Evolutionary conservation across 2,888 invertebrate genomes (phyloP), one percentile per base, ranked within the genome.

Genomic region (Trachelus iudaicus): DNA sequence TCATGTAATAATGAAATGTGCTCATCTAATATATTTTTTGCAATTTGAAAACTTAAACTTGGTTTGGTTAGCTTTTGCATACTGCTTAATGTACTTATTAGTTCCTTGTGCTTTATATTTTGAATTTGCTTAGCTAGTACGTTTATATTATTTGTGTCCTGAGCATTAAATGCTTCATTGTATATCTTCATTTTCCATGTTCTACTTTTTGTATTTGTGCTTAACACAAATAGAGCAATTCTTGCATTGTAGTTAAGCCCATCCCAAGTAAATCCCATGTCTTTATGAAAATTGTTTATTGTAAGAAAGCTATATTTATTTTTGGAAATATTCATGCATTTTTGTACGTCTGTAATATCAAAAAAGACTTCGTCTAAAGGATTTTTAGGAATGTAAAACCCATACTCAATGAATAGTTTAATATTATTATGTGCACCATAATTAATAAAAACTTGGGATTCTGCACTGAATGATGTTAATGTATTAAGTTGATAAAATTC

Each of bases 351-450:
- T 69, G 92, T 91, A 86, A 94, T 92, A 56, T 92, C 89, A 85
- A 97, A 94, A 76, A 93, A 91, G 76, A 96, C 93, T 89, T 92
- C 93, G 90, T 96, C 96, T 84, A 96, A 92, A 56, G 93, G 92
- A 92, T 97, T 97, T 11, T 92, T 88, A 0, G 94, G 93, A 80
- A 96, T 90, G 85, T 94, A 95, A 91, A 98, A 98, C 0, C 98
- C 98, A 92, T 98, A 98, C 87, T 98, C 97, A 0, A 95, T 92
- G 56, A 96, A 94, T n/a, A 98, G 92, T 90, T 96, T 96, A 0
- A 94, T 90, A 92, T 96, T 98, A 85, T 95, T 94, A 89, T 97
- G 96, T 69, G 95, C 93, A 1, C 98, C 98, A 89, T 98, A 98
- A 85, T 96, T 96, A 85, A 98, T 98, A 90, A 97, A 98, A 77